Base-by-base conservation (phyloP, 2,797 vertebrate species). In the Sebastolobus altivelis region DNA sequence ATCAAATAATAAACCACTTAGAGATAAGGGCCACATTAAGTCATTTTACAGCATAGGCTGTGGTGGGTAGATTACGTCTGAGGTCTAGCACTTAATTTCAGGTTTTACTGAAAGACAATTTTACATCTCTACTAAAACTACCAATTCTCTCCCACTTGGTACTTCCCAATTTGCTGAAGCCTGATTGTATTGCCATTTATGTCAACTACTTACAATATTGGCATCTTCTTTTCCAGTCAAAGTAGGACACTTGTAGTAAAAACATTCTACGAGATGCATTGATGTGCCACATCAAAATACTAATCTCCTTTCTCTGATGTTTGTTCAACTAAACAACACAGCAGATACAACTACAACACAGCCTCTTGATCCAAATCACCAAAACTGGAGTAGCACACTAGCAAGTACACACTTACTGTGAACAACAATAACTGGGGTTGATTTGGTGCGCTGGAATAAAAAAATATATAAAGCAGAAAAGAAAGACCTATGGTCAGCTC, bases 1-100 rank as follows among this genome's bases (percentile, higher is more conserved):
- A 91, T 90, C 77, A 90, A 90, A 90, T 85, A 88, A 84, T 78
- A 80, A 89, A 83, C 52, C 75, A 85, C 87, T 89, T 84, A 80
- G 52, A 79, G 75, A 81, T 78, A 72, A 80, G 68, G 70, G 74
- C 43, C 70, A 72, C 43, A 80, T 89, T 76, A 86, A 75, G 60
- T 77, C 25, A 72, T 81, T 88, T 79, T 75, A 49, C 46, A 81
- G 29, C 60, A 60, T 58, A 72, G 56, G 61, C 54, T 72, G 72
- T 13, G 35, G 58, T 35, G 52, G 68, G 20, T 59, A 70, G 60
- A 80, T 75, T 63, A 83, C 2, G 29, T 72, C 43, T 78, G 35
- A 69, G 37, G 49, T 69, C 38, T 20, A 9, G 49, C 37, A 72
- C 59, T 81, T 76, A 40, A 76, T 33, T 72, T 12, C 52, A 72